A percentile compares a stretch with the other conserved stretches of the same genome.
Conservation (phyloP, 1,140 invertebrate genomes). For the Drosophila tsacasi region DNA sequence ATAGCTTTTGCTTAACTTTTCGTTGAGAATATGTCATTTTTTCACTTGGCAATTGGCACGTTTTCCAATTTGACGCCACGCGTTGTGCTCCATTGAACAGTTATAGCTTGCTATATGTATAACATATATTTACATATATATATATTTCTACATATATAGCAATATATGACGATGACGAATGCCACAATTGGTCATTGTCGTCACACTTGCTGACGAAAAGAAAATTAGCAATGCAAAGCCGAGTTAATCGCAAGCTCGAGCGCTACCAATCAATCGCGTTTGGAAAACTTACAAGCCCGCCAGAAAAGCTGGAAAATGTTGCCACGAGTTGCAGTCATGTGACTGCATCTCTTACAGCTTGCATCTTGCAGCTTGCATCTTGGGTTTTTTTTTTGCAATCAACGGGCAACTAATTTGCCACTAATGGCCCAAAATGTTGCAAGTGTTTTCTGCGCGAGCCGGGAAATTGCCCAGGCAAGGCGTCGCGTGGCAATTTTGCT, state of each 20-base stretch:
- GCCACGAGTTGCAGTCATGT: conserved; percentile 28
- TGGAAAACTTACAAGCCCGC: conserved; percentile 20
- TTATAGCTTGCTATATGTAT: background rate
- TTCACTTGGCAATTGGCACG: conserved; percentile 32
- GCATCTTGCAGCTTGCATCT: conserved; percentile 14
- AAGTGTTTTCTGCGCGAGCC: conserved; percentile 31
- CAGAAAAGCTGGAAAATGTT: conserved; percentile 11
- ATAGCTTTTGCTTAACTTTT: background rate
- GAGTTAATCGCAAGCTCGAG: conserved; percentile 3
- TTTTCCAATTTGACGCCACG: conserved; percentile 48
- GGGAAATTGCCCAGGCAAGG: conserved; percentile 25
- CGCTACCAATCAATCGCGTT: conserved; percentile 22
- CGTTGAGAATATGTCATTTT: background rate
- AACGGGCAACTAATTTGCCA: conserved; percentile 40
- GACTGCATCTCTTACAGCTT: conserved; percentile 16
- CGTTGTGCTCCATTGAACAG: conserved; percentile 37
- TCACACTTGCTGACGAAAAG: conserved; percentile 29
- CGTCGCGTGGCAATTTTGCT: conserved; percentile 8
- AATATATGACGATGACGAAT: conserved; percentile 19
- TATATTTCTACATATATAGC: background rate
- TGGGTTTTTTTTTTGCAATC: conserved; percentile 14
- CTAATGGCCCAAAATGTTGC: conserved; percentile 42
- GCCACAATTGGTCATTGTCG: conserved; percentile 31
- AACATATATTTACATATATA: background rate
- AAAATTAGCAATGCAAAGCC: conserved; percentile 33